Conservation (phyloP, 2,113 vertebrate species). For the Upupa epops region DNA sequence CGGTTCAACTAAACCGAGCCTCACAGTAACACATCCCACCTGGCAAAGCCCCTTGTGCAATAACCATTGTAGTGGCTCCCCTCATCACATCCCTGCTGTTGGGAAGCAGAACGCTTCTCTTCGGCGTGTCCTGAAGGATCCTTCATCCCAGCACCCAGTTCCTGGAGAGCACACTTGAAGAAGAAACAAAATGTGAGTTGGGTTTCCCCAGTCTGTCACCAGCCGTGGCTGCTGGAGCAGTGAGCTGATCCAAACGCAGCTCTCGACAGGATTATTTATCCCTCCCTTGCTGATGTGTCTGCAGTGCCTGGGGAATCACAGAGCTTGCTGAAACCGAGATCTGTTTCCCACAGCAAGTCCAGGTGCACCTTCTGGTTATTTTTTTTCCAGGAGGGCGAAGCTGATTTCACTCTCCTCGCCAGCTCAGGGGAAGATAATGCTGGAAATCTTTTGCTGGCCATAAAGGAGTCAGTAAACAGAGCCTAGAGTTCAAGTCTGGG, state of each 20-base stretch:
- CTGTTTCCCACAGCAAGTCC: background rate
- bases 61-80: no score
- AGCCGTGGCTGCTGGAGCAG: background rate
- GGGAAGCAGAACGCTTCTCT: background rate
- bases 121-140: background rate
- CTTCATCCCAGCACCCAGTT: background rate
- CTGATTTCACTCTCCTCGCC: background rate
- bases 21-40: background rate
- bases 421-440: background rate
- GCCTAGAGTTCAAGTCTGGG: background rate
- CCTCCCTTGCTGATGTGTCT: background rate
- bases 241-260: background rate
- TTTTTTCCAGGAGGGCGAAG: accelerated
- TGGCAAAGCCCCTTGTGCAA: background rate
- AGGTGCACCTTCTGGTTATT: background rate
- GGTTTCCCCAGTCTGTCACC: background rate
- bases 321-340: background rate
- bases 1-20: background rate
- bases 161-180: background rate
- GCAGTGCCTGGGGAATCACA: background rate
- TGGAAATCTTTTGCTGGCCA: background rate
- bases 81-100: accelerated
- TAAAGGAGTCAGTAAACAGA: background rate
- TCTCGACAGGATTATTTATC: background rate
- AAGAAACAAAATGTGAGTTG: background rate